These are phyloP conservation scores for Calyptommatus sinebrachiatus DNA, from an alignment of 2,113 vertebrate species.

Conservation along the genomic window DNA sequence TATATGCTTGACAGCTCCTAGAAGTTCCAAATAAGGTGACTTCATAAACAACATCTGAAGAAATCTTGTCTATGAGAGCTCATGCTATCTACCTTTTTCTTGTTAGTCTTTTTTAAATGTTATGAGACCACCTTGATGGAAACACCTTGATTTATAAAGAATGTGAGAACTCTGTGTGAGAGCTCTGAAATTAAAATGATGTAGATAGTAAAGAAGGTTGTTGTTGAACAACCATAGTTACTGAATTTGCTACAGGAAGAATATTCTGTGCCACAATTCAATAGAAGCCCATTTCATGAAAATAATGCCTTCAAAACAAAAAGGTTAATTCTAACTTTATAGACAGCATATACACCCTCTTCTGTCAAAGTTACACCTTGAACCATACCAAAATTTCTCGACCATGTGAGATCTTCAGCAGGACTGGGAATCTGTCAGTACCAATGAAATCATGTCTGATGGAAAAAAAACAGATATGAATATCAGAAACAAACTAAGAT, in stretches of 20 bases:
- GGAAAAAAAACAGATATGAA: constrained; percentile 30
- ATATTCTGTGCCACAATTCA: not conserved
- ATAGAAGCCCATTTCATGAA: not conserved
- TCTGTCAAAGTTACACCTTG: not conserved
- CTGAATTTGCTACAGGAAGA: no score
- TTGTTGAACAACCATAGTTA: not conserved
- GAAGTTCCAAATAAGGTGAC: no score
- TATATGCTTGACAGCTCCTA: no score
- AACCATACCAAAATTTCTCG: constrained; percentile 88
- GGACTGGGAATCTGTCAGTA: constrained; percentile 79
- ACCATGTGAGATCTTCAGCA: constrained; percentile 88
- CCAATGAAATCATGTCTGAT: constrained; percentile 82
- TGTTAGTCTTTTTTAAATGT: no score
- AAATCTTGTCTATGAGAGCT: no score
- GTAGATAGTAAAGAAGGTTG: not conserved
- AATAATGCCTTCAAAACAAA: not conserved
- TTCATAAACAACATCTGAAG: no score
- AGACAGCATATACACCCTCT: not conserved
- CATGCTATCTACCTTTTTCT: no score
- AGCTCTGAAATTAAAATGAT: not conserved
- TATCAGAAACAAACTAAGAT: constrained; percentile 9
- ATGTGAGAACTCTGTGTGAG: no score
- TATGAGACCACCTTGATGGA: no score
- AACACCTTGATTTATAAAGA: no score
- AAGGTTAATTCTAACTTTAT: not conserved